Evolutionary conservation across 2,888 invertebrate species (phyloP), one percentile per base, ranked within the genome.

Genomic region (Drosophila prostipennis): DNA sequence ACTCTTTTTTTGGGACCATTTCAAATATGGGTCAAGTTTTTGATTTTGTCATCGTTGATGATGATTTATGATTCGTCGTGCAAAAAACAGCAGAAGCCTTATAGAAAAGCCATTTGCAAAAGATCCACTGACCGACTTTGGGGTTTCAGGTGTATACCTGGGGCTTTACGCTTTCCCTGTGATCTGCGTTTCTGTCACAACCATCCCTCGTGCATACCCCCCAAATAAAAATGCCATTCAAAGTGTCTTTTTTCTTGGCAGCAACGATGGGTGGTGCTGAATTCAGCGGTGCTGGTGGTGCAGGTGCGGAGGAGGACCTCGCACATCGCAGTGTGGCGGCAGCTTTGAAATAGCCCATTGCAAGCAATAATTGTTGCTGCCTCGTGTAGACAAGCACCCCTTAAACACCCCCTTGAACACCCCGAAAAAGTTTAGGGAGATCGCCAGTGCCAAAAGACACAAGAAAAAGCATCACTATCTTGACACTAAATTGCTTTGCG

Each of bases 401-500:
- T 4, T 4, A 11, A 4, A 8, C 42, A n/a, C 14, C 45, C 42
- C 45, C 43, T 34, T 16, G 10, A 51, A 34, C 57, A 34, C 8
- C 34, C 60, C 11, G 32, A 13, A 34, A 32, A 45, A 32, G 29
- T 45, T 23, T 48, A 53, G 40, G 67, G 54, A 57, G 72, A 43
- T 65, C 49, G 53, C 48, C 49, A 26, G 60, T 58, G 63, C 63
- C 73, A 72, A 70, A 42, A 71, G 36, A 61, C 51, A 61, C 49
- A 46, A 54, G 36, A 55, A 71, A 45, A 39, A 36, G 54, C 34
- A 46, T 61, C 74, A 72, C 73, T 72, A 83, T 85, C 89, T 85
- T 88, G 88, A 88, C 84, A 88, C 80, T 80, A 83, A 85, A 88
- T 85, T 86, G 72, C 87, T 88, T 80, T 88, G 80, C 84, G 89